Conservation (phyloP, 2,797 vertebrate genomes). For the Garrulus glandarius region DNA sequence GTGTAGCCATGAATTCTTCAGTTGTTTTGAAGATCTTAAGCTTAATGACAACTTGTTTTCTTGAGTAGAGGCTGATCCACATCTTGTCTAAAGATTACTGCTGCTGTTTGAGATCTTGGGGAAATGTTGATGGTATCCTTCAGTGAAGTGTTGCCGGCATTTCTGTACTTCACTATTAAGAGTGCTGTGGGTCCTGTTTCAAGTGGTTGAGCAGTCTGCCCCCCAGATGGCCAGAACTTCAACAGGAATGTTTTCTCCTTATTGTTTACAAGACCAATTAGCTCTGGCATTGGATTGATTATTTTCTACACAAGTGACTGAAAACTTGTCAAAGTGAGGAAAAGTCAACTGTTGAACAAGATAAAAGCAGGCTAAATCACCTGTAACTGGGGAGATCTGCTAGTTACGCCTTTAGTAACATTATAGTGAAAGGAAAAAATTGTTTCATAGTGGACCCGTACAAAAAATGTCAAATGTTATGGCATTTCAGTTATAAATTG, state of each 20-base stretch:
- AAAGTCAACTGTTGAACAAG: background rate
- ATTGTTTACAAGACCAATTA: constrained; percentile 47
- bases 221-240: constrained; percentile 52
- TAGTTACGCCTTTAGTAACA: background rate
- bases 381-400: background rate
- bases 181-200: constrained; percentile 41
- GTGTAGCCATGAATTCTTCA: constrained; percentile 37
- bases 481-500: background rate
- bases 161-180: background rate
- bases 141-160: background rate
- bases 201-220: constrained; percentile 62
- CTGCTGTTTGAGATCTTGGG: constrained; percentile 20
- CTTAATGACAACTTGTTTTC: constrained; percentile 63
- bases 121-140: constrained; percentile 14
- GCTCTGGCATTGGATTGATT: background rate
- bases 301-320: background rate
- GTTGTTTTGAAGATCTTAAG: constrained; percentile 67
- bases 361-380: background rate
- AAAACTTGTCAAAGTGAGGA: background rate
- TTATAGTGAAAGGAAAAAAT: background rate
- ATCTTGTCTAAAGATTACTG: constrained; percentile 62
- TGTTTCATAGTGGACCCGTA: background rate
- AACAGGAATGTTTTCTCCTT: constrained; percentile 21
- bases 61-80: constrained; percentile 32
- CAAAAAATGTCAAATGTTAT: background rate